phyloP scores from a whole-genome alignment of 2,113 vertebrate genomes.

The Callocephalon fimbriatum region DNA sequence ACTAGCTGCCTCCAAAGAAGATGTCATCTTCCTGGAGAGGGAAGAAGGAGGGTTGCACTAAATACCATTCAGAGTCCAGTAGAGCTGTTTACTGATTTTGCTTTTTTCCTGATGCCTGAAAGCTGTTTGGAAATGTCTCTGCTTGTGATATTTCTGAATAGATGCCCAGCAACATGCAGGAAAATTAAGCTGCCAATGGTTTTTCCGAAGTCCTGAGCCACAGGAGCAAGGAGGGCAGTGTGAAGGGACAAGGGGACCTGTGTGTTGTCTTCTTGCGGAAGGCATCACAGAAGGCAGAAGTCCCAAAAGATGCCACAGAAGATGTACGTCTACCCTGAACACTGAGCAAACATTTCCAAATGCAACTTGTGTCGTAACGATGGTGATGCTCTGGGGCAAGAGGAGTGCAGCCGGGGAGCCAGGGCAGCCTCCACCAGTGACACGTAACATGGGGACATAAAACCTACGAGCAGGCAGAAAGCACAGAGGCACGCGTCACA shows the following conservation, averaged over 20 bases:
- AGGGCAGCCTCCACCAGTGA: accelerated
- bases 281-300: not conserved
- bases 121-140: not conserved
- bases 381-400: not conserved
- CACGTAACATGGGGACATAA: not conserved
- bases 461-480: not conserved
- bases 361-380: accelerated
- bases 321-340: accelerated
- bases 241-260: not conserved
- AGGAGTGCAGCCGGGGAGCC: not conserved
- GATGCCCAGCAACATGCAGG: not conserved
- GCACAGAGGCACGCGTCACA: accelerated
- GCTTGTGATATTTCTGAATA: not conserved
- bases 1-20: not conserved
- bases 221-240: not conserved
- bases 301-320: not conserved
- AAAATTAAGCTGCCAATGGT: not conserved
- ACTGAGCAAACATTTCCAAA: not conserved
- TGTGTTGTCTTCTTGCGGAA: not conserved
- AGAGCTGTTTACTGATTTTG: not conserved
- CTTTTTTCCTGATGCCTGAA: not conserved
- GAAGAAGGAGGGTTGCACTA: not conserved
- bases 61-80: not conserved
- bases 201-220: not conserved
- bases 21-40: not conserved